phyloP scores from a whole-genome alignment of 2,888 invertebrate species.

The Ypsolopha sequella region DNA sequence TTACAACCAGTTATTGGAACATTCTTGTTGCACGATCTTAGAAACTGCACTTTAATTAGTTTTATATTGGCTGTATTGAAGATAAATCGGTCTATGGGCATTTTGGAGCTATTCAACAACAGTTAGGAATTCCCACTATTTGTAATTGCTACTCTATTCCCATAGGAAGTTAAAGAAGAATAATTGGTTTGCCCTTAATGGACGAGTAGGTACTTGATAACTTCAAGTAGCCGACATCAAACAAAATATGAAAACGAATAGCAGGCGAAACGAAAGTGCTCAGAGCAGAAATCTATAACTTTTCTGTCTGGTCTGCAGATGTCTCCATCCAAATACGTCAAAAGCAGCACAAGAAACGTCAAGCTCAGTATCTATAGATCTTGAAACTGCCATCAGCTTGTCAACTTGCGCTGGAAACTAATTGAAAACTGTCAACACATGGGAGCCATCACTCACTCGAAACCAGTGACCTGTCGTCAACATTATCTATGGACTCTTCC shows the following conservation, averaged over 20 bases:
- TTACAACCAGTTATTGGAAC: conserved; percentile 3
- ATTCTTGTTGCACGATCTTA: background rate
- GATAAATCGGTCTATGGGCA: conserved; percentile 21
- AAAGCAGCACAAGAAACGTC: background rate
- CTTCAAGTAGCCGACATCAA: too few species aligned
- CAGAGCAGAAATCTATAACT: too few species aligned
- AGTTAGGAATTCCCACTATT: background rate
- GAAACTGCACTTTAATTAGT: conserved; percentile 4
- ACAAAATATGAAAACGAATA: too few species aligned
- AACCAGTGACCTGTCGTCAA: conserved; percentile 8
- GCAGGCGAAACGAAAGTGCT: too few species aligned
- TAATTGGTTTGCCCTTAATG: too few species aligned
- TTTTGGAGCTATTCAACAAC: conserved; percentile 5
- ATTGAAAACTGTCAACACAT: conserved; percentile 9
- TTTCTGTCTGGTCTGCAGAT: background rate
- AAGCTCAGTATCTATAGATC: conserved; percentile 3
- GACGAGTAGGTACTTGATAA: too few species aligned
- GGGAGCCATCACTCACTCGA: conserved; percentile 9
- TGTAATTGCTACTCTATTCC: background rate
- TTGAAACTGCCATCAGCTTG: background rate
- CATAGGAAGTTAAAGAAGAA: background rate
- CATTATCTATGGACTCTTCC: conserved; percentile 1
- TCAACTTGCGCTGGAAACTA: conserved; percentile 7
- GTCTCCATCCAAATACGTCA: background rate
- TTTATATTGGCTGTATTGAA: conserved; percentile 21